Conservation (phyloP, 1,140 invertebrate species). For the Calephelis nemesis region DNA sequence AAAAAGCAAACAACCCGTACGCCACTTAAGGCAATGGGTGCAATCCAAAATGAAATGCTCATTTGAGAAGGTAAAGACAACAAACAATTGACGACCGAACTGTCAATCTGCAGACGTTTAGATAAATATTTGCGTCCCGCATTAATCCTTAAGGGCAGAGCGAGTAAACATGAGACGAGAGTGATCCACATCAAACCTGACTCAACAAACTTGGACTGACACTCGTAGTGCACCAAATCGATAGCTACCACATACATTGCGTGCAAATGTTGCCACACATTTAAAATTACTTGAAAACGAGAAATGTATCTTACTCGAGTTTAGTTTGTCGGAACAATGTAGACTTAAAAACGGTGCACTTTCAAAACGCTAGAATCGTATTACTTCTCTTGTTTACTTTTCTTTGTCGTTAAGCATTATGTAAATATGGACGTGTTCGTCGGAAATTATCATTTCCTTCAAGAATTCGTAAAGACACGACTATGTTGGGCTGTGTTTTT, state of each 20-base stretch:
- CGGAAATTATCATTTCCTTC: conserved; percentile 70
- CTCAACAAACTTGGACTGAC: conserved; percentile 39
- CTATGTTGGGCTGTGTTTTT: conserved; percentile 40
- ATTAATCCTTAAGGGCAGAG: conserved; percentile 71
- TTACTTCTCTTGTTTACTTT: conserved; percentile 73
- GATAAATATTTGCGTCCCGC: conserved; percentile 76
- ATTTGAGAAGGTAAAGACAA: conserved; percentile 75
- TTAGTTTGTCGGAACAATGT: conserved; percentile 14
- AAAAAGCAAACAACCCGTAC: conserved; percentile 50
- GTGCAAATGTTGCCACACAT: conserved; percentile 23
- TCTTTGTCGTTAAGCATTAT: conserved; percentile 77
- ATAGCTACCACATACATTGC: conserved; percentile 33
- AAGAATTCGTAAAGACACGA: conserved; percentile 57
- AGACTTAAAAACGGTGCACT: conserved; percentile 55
- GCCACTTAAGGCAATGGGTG: conserved; percentile 74
- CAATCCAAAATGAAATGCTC: conserved; percentile 73
- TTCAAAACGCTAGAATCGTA: conserved; percentile 61
- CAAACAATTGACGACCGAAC: conserved; percentile 76
- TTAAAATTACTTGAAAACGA: conserved; percentile 24
- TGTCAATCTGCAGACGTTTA: conserved; percentile 77
- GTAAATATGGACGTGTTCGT: conserved; percentile 72
- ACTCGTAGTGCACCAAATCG: conserved; percentile 16
- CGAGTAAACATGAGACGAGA: conserved; percentile 55
- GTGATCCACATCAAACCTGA: conserved; percentile 66
- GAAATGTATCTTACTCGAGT: conserved; percentile 27